phyloP scores from a whole-genome alignment of 2,113 vertebrate genomes.

The Chaetodon trifascialis region DNA sequence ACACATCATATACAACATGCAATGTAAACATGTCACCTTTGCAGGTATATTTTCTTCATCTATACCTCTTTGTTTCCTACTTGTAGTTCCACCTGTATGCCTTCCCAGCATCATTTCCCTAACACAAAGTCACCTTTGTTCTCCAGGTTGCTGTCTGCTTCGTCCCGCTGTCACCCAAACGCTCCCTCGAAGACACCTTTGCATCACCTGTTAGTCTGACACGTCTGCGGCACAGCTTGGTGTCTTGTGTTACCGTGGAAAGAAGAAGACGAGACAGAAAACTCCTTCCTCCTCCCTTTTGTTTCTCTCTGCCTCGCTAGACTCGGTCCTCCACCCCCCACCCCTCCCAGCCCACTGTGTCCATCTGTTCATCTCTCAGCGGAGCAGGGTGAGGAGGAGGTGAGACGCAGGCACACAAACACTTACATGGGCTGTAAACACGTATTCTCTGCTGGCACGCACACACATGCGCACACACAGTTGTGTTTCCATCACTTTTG shows the following conservation, averaged over 20 bases:
- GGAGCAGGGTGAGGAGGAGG: constrained; percentile 74
- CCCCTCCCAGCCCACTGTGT: constrained; percentile 62
- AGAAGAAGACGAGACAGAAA: constrained; percentile 41
- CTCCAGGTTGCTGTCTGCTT: constrained; percentile 60
- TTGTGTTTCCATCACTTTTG: too few relatives aligned
- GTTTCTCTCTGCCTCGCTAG: constrained; percentile 52
- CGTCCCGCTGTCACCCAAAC: constrained; percentile 66
- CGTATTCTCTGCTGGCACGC: constrained; percentile 37
- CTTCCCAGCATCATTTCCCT: constrained; percentile 17
- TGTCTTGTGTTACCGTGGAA: constrained; percentile 39
- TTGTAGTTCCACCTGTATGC: constrained; percentile 26
- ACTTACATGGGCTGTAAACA: constrained; percentile 72
- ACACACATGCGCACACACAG: constrained; percentile 11
- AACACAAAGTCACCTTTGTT: constrained; percentile 59
- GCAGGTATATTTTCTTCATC: neutral
- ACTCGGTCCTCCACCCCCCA: constrained; percentile 34
- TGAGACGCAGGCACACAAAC: constrained; percentile 67
- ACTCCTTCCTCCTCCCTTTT: constrained; percentile 61
- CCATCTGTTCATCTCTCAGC: constrained; percentile 79
- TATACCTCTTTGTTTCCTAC: constrained; percentile 1
- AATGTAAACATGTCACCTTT: neutral
- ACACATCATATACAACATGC: neutral
- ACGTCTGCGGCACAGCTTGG: constrained; percentile 58
- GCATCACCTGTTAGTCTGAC: constrained; percentile 76
- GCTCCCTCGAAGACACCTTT: constrained; percentile 53